These are phyloP conservation scores for Phoenicopterus ruber DNA, from an alignment of 2,113 vertebrate species.

Conservation along the genomic window DNA sequence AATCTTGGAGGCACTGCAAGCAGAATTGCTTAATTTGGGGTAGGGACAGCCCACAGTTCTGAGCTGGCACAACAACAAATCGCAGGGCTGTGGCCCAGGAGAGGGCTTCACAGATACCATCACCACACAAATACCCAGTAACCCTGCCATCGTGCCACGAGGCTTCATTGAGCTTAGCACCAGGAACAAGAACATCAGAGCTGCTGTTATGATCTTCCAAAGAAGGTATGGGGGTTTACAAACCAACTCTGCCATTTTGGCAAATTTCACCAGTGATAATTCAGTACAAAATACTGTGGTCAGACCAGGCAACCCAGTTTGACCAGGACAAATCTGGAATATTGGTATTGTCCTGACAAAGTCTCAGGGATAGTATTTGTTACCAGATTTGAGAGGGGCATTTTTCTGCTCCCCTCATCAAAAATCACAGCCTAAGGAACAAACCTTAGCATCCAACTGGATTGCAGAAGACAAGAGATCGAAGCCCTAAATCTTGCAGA, in stretches of 20 bases:
- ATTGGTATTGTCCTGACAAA: not conserved
- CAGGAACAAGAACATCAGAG: not conserved
- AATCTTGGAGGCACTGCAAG: not conserved
- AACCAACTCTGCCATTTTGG: not conserved
- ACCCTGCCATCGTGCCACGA: fast-evolving
- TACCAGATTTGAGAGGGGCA: not conserved
- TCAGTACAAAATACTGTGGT: not conserved
- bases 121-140: not conserved
- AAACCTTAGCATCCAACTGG: not conserved
- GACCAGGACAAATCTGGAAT: not conserved
- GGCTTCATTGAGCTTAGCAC: not conserved
- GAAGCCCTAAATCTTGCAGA: not conserved
- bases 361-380: not conserved
- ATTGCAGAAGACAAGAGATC: not conserved
- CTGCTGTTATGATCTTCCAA: not conserved
- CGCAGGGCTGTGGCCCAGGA: not conserved
- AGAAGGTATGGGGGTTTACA: not conserved
- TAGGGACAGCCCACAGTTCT: not conserved
- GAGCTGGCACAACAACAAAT: not conserved
- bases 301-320: not conserved
- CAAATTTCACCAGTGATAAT: not conserved
- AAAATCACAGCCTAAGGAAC: not conserved
- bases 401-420: not conserved
- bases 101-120: not conserved
- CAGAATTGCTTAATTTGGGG: not conserved